Conservation (phyloP, 2,797 vertebrate species). For the Tamandua tetradactyla region DNA sequence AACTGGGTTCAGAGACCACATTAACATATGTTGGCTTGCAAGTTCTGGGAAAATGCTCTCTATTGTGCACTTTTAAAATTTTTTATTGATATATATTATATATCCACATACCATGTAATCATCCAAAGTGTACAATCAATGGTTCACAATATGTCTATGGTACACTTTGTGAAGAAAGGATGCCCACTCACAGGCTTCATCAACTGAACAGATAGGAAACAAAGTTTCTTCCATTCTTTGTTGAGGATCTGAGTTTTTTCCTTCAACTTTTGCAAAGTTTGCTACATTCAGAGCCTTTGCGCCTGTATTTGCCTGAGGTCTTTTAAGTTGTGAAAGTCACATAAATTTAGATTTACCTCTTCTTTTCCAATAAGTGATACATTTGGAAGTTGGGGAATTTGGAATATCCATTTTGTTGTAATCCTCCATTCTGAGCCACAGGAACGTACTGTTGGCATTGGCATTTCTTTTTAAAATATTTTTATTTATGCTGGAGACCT, state of each 20-base stretch:
- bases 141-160: no score
- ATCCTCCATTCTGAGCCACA: neutral
- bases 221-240: slow-evolving; percentile 94
- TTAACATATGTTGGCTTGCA: slow-evolving; percentile 92
- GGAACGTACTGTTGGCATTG: no score
- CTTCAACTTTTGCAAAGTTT: slow-evolving; percentile 94
- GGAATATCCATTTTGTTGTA: slow-evolving; percentile 86
- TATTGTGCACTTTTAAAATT: slow-evolving; percentile 95
- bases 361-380: slow-evolving; percentile 94
- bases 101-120: no score
- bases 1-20: slow-evolving; percentile 95
- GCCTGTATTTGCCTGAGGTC: no score
- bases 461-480: no score
- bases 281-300: slow-evolving; percentile 93
- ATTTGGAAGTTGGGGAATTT: slow-evolving; percentile 83
- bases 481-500: no score
- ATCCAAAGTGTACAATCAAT: no score
- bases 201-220: slow-evolving; percentile 92
- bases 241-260: slow-evolving; percentile 92
- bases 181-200: slow-evolving; percentile 89
- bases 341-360: slow-evolving; percentile 98
- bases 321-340: slow-evolving; percentile 95
- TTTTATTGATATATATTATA: no score
- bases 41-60: slow-evolving; percentile 95
- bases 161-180: slow-evolving; percentile 92